Evolutionary conservation across 1,140 invertebrate species (phyloP).

Genomic region (Scaptodrosophila lebanonensis): DNA sequence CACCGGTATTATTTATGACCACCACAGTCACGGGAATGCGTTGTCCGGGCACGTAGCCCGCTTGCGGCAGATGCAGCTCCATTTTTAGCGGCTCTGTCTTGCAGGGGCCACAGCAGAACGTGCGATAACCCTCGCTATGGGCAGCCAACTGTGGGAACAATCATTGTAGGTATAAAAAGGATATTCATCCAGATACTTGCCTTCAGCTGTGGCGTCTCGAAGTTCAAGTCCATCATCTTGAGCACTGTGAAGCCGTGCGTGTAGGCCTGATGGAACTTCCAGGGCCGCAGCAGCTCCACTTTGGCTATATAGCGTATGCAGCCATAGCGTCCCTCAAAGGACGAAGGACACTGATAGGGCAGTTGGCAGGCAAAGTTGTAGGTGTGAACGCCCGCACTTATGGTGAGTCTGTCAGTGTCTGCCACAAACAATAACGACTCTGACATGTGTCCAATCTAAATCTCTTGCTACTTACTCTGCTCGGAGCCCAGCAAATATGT

Average conservation of each 20-base stretch:
- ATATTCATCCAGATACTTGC: slow-evolving; percentile 34
- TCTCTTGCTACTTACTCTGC: slow-evolving; percentile 45
- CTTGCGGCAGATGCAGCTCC: slow-evolving; percentile 62
- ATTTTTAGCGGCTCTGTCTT: slow-evolving; percentile 65
- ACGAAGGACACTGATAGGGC: slow-evolving; percentile 81
- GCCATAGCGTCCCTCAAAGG: slow-evolving; percentile 85
- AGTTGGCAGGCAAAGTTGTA: slow-evolving; percentile 81
- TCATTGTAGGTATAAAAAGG: neutral
- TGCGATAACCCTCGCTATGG: slow-evolving; percentile 57
- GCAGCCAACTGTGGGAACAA: slow-evolving; percentile 41
- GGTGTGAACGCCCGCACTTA: slow-evolving; percentile 78
- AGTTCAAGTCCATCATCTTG: slow-evolving; percentile 85
- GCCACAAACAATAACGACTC: slow-evolving; percentile 50
- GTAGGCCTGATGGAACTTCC: slow-evolving; percentile 85
- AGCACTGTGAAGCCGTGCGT: slow-evolving; percentile 86
- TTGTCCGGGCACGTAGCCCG: slow-evolving; percentile 70
- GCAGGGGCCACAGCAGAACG: slow-evolving; percentile 70
- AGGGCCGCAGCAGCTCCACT: slow-evolving; percentile 83
- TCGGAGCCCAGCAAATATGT: slow-evolving; percentile 67
- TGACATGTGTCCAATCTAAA: no score
- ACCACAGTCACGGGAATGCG: slow-evolving; percentile 54
- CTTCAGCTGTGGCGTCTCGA: slow-evolving; percentile 74
- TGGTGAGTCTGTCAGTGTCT: slow-evolving; percentile 71
- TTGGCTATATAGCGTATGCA: slow-evolving; percentile 84
- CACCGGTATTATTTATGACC: slow-evolving; percentile 77